phyloP scores from a whole-genome alignment of 2,797 vertebrate species.

The Enteromius afrohamiltoni region DNA sequence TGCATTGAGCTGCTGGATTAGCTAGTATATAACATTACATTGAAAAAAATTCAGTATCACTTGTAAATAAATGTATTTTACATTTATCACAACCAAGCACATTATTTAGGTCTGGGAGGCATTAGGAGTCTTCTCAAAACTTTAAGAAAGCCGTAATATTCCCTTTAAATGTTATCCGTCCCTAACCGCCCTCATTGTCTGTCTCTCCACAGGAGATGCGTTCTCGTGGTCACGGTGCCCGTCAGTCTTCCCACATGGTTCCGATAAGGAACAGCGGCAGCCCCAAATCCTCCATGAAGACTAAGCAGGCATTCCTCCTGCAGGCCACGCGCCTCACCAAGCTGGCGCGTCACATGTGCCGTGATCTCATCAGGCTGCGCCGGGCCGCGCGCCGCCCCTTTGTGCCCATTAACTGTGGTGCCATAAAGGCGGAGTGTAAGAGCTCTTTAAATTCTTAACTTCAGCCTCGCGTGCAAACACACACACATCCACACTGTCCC shows the following conservation, averaged over 20 bases:
- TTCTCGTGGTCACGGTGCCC: conserved; percentile 85
- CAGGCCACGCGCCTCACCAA: conserved; percentile 96
- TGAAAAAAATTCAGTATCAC: not conserved
- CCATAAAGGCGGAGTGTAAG: conserved; percentile 99
- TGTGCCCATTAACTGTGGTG: conserved; percentile 99
- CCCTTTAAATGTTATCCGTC: not conserved
- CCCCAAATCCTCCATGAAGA: conserved; percentile 95
- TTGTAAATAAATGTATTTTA: not conserved
- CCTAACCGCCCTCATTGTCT: not conserved
- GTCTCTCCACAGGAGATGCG: conserved; percentile 81
- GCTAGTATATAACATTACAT: not conserved
- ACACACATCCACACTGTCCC: conserved; percentile 58
- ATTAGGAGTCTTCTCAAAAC: not conserved
- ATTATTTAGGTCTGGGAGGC: not conserved
- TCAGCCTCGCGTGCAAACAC: conserved; percentile 68
- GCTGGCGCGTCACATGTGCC: conserved; percentile 97
- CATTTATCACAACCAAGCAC: no score
- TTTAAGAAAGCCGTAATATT: not conserved
- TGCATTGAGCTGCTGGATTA: not conserved
- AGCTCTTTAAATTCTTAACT: conserved; percentile 98
- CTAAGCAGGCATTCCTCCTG: conserved; percentile 95
- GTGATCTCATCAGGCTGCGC: conserved; percentile 94
- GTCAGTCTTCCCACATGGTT: conserved; percentile 91
- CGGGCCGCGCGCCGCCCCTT: conserved; percentile 95
- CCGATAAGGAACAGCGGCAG: conserved; percentile 93